These are phyloP conservation scores for Phrynosoma platyrhinos DNA, from an alignment of 2,113 vertebrate genomes.

Conservation along the genomic window DNA sequence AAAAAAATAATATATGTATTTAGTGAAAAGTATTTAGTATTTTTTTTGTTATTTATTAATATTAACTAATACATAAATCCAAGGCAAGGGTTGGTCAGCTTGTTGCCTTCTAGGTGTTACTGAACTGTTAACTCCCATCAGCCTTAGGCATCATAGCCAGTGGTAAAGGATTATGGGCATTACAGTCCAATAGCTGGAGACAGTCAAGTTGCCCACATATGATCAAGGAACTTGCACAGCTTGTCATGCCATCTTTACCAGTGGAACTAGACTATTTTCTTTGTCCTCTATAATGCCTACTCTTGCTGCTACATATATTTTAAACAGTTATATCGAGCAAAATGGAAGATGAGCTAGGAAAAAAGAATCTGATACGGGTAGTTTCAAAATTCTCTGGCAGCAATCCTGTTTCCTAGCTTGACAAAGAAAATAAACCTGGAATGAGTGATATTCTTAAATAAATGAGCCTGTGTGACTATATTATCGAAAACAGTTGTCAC, in stretches of 20 bases:
- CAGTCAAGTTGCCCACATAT: too few relatives aligned
- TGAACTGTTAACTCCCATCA: too few relatives aligned
- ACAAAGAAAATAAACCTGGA: neutral
- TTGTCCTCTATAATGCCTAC: neutral
- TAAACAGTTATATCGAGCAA: neutral
- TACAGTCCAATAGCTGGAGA: too few relatives aligned
- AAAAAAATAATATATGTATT: too few relatives aligned
- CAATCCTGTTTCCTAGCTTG: neutral
- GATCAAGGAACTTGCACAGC: too few relatives aligned
- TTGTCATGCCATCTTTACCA: neutral
- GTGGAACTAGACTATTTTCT: neutral
- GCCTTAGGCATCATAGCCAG: too few relatives aligned
- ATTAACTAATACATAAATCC: too few relatives aligned
- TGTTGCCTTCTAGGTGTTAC: too few relatives aligned
- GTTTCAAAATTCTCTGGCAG: neutral
- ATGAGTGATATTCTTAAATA: neutral
- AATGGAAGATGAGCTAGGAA: neutral
- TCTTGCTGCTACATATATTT: neutral
- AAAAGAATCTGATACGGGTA: neutral
- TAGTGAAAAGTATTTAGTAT: too few relatives aligned
- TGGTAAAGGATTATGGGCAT: too few relatives aligned
- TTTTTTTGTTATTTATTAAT: too few relatives aligned
- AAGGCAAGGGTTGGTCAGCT: too few relatives aligned
- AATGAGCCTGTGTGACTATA: neutral
- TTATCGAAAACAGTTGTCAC: neutral